A percentile compares a stretch with the other conserved stretches of the same genome.
Evolutionary conservation across 2,113 vertebrate genomes (phyloP).

Genomic region (Archocentrus centrarchus): DNA sequence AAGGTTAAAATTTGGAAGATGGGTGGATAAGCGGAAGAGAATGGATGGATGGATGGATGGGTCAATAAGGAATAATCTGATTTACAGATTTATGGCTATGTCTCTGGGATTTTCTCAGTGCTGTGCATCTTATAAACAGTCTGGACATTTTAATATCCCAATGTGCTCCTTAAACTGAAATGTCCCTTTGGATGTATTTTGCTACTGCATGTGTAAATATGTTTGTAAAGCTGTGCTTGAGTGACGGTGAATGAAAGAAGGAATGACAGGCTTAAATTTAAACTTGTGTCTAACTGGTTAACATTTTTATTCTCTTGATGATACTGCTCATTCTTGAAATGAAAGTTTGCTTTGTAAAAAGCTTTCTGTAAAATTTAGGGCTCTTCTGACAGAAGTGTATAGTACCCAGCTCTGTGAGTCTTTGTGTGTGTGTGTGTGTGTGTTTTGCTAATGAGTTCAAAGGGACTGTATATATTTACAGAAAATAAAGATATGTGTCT

Average conservation of each 20-base stretch:
- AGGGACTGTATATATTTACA: constrained; percentile 48
- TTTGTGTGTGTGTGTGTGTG: constrained; percentile 34
- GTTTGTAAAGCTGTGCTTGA: constrained; percentile 3
- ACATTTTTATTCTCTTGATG: constrained; percentile 21
- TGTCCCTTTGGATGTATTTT: constrained; percentile 11
- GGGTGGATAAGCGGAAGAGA: neutral
- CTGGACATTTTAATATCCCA: constrained; percentile 5
- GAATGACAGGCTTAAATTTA: constrained; percentile 40
- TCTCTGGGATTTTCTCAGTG: neutral
- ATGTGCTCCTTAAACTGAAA: neutral
- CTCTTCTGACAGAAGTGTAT: constrained; percentile 85
- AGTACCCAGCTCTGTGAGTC: constrained; percentile 79
- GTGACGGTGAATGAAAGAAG: neutral
- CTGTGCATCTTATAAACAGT: constrained; percentile 8
- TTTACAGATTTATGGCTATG: neutral
- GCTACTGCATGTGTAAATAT: neutral
- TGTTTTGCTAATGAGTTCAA: constrained; percentile 41
- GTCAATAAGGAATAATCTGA: neutral
- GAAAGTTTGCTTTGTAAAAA: constrained; percentile 86
- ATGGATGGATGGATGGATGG: neutral
- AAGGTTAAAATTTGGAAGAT: neutral
- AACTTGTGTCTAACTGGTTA: constrained; percentile 20
- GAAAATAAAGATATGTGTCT: constrained; percentile 40
- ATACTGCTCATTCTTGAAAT: constrained; percentile 59
- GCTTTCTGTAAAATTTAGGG: constrained; percentile 82